These are phyloP conservation scores for Drosophila setifemur DNA, from an alignment of 1,140 invertebrate genomes.

Conservation along the genomic window DNA sequence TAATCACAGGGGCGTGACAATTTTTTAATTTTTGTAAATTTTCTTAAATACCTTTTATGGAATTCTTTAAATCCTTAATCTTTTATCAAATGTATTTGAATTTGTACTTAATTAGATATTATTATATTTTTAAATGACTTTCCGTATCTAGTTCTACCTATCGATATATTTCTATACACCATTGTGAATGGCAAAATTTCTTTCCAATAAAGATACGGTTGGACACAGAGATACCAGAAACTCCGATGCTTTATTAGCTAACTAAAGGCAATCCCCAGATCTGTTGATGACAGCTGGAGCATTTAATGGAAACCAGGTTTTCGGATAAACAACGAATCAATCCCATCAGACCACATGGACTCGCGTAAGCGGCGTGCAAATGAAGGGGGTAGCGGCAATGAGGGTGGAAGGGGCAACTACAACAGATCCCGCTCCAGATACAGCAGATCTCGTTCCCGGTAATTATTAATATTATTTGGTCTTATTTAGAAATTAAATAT, in stretches of 20 bases:
- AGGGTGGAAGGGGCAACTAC: conserved; percentile 22
- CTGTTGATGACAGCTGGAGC: neutral
- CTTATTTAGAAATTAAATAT: neutral
- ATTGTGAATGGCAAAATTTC: conserved; percentile 17
- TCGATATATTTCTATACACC: conserved; percentile 7
- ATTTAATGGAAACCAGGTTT: neutral
- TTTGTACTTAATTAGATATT: neutral
- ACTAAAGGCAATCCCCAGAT: neutral
- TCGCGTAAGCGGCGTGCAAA: conserved; percentile 42
- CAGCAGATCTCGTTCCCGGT: conserved; percentile 69
- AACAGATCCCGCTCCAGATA: conserved; percentile 38
- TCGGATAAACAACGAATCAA: neutral
- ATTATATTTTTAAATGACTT: neutral
- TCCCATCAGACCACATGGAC: too few species aligned
- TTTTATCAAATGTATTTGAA: neutral
- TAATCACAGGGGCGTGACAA: too few species aligned
- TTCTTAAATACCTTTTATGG: too few species aligned
- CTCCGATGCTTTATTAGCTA: neutral
- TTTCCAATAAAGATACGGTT: conserved; percentile 11
- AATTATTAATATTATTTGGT: neutral
- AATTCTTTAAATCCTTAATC: too few species aligned
- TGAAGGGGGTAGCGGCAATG: neutral
- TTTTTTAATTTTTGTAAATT: too few species aligned
- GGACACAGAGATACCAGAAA: neutral
- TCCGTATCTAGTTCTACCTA: neutral